These are phyloP conservation scores for Yponomeuta sedellus DNA, from an alignment of 2,888 invertebrate species.

Conservation along the genomic window DNA sequence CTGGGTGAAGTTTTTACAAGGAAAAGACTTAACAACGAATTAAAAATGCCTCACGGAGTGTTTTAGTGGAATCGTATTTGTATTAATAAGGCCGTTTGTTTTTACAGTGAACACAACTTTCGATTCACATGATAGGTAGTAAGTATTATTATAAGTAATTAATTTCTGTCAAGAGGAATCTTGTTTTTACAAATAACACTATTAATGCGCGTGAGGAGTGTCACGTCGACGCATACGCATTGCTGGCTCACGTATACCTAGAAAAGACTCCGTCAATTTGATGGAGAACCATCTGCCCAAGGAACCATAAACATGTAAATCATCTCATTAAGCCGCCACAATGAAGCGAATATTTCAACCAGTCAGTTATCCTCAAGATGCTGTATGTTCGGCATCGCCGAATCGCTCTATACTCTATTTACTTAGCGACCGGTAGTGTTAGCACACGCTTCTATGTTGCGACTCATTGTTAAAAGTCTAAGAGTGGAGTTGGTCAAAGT, in stretches of 20 bases:
- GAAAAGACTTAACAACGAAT: too few relatives aligned
- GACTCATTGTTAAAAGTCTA: background rate
- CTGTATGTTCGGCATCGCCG: slow-evolving; percentile 40
- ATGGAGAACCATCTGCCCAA: slow-evolving; percentile 22
- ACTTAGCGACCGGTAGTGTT: slow-evolving; percentile 37
- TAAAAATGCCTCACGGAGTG: too few relatives aligned
- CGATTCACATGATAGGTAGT: too few relatives aligned
- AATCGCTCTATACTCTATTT: slow-evolving; percentile 35
- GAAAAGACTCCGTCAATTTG: too few relatives aligned
- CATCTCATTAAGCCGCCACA: slow-evolving; percentile 38
- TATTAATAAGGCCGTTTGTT: too few relatives aligned
- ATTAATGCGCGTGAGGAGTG: background rate
- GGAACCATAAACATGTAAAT: slow-evolving; percentile 55
- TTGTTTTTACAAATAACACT: too few relatives aligned
- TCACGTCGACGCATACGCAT: background rate
- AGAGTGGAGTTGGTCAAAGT: background rate
- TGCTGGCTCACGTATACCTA: too few relatives aligned
- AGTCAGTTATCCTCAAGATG: slow-evolving; percentile 40
- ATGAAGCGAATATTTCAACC: slow-evolving; percentile 40
- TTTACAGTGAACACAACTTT: too few relatives aligned
- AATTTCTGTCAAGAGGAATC: too few relatives aligned
- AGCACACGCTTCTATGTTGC: slow-evolving; percentile 33
- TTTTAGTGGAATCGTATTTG: too few relatives aligned
- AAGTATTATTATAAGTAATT: too few relatives aligned
- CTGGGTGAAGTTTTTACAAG: too few relatives aligned